Base-by-base conservation (phyloP, 2,797 vertebrate species). In the Austrolebias charrua region DNA sequence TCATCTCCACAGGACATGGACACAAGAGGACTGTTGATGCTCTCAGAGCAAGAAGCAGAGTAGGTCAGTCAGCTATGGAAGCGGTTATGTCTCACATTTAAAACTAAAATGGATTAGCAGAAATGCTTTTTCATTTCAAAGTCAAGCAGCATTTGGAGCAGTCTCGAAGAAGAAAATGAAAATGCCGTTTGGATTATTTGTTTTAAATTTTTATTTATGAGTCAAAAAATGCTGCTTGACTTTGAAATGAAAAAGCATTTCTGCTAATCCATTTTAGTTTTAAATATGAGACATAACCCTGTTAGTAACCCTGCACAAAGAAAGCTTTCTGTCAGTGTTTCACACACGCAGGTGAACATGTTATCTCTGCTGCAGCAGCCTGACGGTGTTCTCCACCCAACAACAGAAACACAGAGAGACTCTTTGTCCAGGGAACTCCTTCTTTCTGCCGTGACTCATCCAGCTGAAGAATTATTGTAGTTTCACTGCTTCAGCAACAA, bases 371-470 rank as follows among this genome's bases (percentile, higher is more conserved):
- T 10, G 4, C 15, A 54, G 51, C 60, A 55, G 43, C 57, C 40
- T 19, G 38, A 38, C 47, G 57, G 50, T 63, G 74, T 82, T 82
- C 80, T 56, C 71, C 12, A 65, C 47, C 38, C 55, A 62, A 15
- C 63, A 40, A 69, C 55, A 64, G 46, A 58, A 16, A 55, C 19
- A 11, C 3, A 49, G 38, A 73, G 69, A 75, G 80, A 63, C 44
- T 31, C 33, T 55, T n/a, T 38, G 35, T 38, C 35, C 35, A 11
- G 35, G 35, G 35, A 38, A 38, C n/a, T 33, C 9, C 28, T 42
- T 51, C 28, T 60, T 75, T 75, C 70, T 66, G 20, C 6, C 68
- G 18, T 48, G n/a, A 33, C 49, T 18, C 7, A 55, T 13, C 14
- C 66, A 68, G 66, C 1, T 11, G 63, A 63, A 74, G 44, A 72